phyloP scores from a whole-genome alignment of 2,113 vertebrate species.

The Recurvirostra avosetta region DNA sequence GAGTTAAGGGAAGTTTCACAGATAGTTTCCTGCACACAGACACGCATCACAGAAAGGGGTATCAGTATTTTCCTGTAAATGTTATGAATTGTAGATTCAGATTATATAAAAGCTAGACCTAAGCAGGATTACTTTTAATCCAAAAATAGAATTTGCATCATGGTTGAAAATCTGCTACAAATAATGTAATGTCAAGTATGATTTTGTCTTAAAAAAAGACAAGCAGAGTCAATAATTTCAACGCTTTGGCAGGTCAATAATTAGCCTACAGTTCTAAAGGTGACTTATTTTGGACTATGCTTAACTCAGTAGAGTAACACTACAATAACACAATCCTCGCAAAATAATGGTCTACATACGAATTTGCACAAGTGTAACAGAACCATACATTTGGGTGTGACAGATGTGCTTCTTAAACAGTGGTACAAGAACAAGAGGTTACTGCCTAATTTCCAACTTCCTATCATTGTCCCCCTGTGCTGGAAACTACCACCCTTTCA shows the following conservation, averaged over 20 bases:
- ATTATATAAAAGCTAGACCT: not conserved
- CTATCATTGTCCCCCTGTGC: not conserved
- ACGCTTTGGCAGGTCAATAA: not conserved
- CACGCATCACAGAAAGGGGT: accelerated
- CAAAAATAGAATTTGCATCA: not conserved
- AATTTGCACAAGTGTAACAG: not conserved
- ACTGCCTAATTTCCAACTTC: not conserved
- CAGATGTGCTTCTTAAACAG: not conserved
- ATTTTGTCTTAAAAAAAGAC: not conserved
- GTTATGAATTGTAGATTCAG: not conserved
- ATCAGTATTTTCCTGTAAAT: not conserved
- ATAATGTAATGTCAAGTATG: not conserved
- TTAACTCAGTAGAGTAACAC: not conserved
- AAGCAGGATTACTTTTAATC: not conserved
- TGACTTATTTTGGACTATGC: not conserved
- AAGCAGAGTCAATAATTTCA: not conserved
- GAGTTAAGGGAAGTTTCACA: not conserved
- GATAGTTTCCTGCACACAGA: not conserved
- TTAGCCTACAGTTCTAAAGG: not conserved
- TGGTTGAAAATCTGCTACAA: not conserved
- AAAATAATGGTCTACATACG: not conserved
- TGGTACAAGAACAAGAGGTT: not conserved
- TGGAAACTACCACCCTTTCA: not conserved
- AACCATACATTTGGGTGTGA: not conserved
- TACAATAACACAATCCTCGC: not conserved